Conservation (phyloP, 2,797 vertebrate genomes). For the Poliocrania exsul region DNA sequence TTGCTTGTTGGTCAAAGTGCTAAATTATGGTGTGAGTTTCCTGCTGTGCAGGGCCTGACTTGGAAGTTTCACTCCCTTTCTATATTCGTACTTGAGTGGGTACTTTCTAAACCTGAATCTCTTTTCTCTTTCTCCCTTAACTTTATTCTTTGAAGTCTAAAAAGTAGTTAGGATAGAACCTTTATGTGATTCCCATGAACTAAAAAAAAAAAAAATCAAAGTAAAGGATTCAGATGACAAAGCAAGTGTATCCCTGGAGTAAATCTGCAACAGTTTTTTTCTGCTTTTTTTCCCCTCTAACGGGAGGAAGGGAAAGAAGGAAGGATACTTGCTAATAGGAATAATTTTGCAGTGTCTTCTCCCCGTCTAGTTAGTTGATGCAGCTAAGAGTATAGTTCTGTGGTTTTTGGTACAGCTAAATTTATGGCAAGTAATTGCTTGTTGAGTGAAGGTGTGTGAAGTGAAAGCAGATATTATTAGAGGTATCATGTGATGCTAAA, state of each 20-base stretch:
- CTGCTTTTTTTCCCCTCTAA: not conserved
- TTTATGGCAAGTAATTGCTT: not conserved
- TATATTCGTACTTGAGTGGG: not conserved
- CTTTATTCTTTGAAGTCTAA: not conserved
- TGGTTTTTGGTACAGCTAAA: not conserved
- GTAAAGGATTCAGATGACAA: not conserved
- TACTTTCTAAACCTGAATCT: not conserved
- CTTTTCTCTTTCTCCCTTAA: not conserved
- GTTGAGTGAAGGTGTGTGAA: not conserved
- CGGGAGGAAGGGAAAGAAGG: not conserved
- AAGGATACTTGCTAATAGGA: not conserved
- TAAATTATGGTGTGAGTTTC: fast-evolving
- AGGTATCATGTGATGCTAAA: not conserved
- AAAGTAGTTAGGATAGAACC: not conserved
- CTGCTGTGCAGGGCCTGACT: not conserved
- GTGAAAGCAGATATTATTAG: not conserved
- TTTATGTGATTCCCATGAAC: not conserved
- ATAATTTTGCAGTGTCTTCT: not conserved
- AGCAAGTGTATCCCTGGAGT: not conserved
- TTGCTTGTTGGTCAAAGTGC: not conserved
- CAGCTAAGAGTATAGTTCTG: not conserved
- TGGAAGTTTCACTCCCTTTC: not conserved
- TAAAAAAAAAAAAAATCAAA: not conserved
- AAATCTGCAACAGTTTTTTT: not conserved
- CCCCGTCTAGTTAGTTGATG: not conserved